Base-by-base conservation (phyloP, 2,113 vertebrate species). In the Pterophyllum scalare region DNA sequence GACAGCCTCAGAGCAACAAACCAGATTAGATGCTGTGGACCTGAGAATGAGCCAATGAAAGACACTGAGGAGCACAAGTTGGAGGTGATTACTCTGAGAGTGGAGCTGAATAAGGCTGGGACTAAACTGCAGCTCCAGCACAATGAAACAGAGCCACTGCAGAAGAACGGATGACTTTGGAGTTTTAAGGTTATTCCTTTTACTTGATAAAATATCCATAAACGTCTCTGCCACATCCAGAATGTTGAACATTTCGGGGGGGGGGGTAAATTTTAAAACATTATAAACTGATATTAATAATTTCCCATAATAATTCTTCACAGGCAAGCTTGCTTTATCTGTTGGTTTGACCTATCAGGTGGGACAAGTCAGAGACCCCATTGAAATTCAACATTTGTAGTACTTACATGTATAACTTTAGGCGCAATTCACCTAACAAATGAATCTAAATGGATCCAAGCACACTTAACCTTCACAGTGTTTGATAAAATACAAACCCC, bases 101-200 rank as follows among this genome's bases (percentile, higher is more conserved):
- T 7, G 2, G 75, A 59, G 13, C 20, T 40, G 64, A 72, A 56
- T 52, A 26, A 28, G 60, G 76, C 24, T 61, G 72, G 19, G 52
- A 79, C 56, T 58, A 26, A 79, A 38, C 65, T 81, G 46, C 58
- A 76, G 33, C 75, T 64, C 5, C 58, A 26, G 49, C 57, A 77
- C 59, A 79, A 20, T 49, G 40, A 81, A 77, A 80, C 9, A 81
- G 31, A 79, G 33, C 15, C 1, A 7, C 31, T 15, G 4, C 49
- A 64, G 77, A 33, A 31, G 38, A 6, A 79, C 20, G 67, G 20
- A 49, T 72, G n/a, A 57, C 17, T 54, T 49, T 54, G 46, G 46
- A n/a, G 46, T 54, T 72, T 58, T 54, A 31, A 54, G 67, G 46
- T 54, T 72, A 52, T 52, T 54, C 67, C 26, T 52, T 52, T 12